A percentile compares a stretch with the other conserved stretches of the same genome.
Conservation (phyloP, 1,140 invertebrate species). For the Ganaspis sp. region DNA sequence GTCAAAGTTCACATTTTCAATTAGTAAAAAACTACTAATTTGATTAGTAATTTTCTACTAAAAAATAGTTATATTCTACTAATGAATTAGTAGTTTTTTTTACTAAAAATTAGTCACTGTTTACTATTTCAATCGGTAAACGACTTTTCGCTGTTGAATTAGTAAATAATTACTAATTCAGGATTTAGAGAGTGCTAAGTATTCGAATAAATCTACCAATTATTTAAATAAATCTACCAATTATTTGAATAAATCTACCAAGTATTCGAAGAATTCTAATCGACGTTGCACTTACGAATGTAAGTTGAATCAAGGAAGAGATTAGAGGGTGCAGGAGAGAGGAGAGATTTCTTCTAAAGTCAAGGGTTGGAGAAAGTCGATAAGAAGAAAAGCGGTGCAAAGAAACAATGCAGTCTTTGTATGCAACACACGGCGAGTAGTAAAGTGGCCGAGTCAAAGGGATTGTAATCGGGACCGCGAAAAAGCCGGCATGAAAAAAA, state of each 20-base stretch:
- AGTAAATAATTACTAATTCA: too few species aligned
- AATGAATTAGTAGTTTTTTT: too few species aligned
- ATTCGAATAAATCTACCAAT: too few species aligned
- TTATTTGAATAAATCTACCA: not conserved
- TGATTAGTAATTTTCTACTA: too few species aligned
- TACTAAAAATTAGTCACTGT: too few species aligned
- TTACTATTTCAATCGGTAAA: too few species aligned
- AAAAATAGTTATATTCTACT: too few species aligned
- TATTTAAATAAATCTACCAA: not conserved
- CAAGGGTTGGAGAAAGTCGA: constrained; percentile 30
- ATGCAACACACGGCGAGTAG: constrained; percentile 49
- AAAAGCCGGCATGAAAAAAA: constrained; percentile 55
- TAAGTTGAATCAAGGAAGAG: not conserved
- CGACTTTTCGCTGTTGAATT: too few species aligned
- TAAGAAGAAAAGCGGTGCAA: constrained; percentile 32
- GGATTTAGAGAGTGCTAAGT: too few species aligned
- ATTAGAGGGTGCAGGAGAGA: constrained; percentile 3
- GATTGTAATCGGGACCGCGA: constrained; percentile 65
- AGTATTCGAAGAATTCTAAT: not conserved
- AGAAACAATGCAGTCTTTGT: constrained; percentile 64
- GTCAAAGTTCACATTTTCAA: too few species aligned
- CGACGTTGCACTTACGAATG: constrained; percentile 13
- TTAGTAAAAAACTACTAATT: too few species aligned
- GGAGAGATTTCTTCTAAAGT: constrained; percentile 29
- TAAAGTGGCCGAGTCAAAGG: constrained; percentile 69